Percentiles rank a stretch among this genome's conserved stretches.
These are phyloP conservation scores for Pemphigus obesinymphae DNA, from an alignment of 1,140 invertebrate species.

Conservation along the genomic window DNA sequence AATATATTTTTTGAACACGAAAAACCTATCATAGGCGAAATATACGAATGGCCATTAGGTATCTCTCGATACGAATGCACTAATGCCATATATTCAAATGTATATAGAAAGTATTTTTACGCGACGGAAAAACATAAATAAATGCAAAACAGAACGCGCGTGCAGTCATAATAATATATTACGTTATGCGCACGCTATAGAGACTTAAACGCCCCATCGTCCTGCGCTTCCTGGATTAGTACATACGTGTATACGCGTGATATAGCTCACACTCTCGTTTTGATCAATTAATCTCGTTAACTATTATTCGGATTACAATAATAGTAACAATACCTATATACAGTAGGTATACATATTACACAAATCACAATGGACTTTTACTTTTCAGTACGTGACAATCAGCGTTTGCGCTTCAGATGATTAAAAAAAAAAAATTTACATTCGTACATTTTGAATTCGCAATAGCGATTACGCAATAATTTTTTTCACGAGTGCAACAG, in stretches of 20 bases:
- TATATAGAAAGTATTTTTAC: slow-evolving; percentile 4
- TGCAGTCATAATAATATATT: too few relatives aligned
- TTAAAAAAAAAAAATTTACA: too few relatives aligned
- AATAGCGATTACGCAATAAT: not conserved
- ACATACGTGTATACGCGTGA: not conserved
- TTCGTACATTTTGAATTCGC: too few relatives aligned
- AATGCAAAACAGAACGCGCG: not conserved
- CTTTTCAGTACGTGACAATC: not conserved
- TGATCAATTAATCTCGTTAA: slow-evolving; percentile 3
- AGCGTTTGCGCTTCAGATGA: not conserved
- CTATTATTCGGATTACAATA: not conserved
- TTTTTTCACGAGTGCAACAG: too few relatives aligned
- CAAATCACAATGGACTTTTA: slow-evolving; percentile 25
- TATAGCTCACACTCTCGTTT: not conserved
- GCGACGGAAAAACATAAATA: not conserved
- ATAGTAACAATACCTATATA: too few relatives aligned
- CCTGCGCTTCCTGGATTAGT: not conserved
- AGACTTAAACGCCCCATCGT: not conserved
- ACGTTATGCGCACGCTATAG: not conserved
- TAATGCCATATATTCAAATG: not conserved
- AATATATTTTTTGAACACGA: not conserved
- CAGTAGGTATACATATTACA: too few relatives aligned
- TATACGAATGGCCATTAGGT: not conserved
- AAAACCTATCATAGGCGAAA: not conserved
- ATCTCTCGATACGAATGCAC: not conserved